These are phyloP conservation scores for Neosilurus mollespiculum DNA, from an alignment of 2,797 vertebrate species.

Conservation along the genomic window DNA sequence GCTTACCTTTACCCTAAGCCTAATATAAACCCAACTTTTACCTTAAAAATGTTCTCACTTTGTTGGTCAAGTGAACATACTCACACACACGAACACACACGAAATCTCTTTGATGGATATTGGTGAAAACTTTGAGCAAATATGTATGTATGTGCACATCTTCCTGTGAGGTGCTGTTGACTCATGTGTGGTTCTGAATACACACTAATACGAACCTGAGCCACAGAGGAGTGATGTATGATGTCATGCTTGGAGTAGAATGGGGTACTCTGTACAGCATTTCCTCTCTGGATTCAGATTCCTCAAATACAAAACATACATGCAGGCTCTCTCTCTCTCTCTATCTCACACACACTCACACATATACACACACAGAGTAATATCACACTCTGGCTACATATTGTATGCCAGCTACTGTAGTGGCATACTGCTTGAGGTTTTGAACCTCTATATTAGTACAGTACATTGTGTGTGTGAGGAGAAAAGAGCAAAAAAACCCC, in stretches of 20 bases:
- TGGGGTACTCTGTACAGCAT: conserved; percentile 33
- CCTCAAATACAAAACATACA: conserved; percentile 36
- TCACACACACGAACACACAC: conserved; percentile 8
- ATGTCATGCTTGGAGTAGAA: conserved; percentile 40
- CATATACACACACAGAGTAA: neutral
- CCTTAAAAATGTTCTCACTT: too few relatives aligned
- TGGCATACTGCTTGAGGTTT: neutral
- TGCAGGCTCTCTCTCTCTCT: too few relatives aligned
- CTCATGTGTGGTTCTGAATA: conserved; percentile 8
- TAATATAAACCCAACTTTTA: too few relatives aligned
- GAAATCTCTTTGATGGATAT: conserved; percentile 7
- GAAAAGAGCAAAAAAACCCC: neutral
- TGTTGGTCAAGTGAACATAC: neutral
- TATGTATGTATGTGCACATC: conserved; percentile 19
- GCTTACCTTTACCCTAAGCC: too few relatives aligned
- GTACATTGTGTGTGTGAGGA: too few relatives aligned
- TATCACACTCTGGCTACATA: neutral
- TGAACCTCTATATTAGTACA: neutral
- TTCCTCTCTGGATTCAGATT: conserved; percentile 35
- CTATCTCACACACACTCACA: conserved; percentile 5
- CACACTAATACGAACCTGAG: conserved; percentile 3
- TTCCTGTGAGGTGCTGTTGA: conserved; percentile 19
- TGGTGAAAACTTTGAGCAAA: conserved; percentile 24
- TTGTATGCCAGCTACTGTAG: neutral
- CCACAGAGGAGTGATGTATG: conserved; percentile 37